Evolutionary conservation across 2,113 vertebrate genomes (phyloP).

Genomic region (Pelmatolapia mariae): DNA sequence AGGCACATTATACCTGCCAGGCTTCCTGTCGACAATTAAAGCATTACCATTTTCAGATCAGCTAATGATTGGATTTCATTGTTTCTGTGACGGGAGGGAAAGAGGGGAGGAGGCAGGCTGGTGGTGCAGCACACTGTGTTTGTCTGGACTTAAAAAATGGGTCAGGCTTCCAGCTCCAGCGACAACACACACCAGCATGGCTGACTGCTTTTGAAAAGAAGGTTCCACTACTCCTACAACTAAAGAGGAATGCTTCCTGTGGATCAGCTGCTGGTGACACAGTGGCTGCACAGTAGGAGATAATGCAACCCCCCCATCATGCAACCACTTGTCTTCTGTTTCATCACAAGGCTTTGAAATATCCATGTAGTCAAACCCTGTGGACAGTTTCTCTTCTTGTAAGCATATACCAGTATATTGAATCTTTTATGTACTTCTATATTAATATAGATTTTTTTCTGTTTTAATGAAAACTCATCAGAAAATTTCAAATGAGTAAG

Average conservation of each 20-base stretch:
- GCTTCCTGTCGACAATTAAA: not conserved
- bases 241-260: not conserved
- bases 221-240: not conserved
- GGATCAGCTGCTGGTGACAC: constrained; percentile 13
- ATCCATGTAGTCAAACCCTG: not conserved
- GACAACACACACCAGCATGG: constrained; percentile 19
- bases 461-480: not conserved
- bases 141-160: constrained; percentile 40
- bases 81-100: not conserved
- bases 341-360: not conserved
- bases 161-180: constrained; percentile 39
- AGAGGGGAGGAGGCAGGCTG: not conserved
- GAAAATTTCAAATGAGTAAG: not conserved
- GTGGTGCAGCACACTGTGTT: not conserved
- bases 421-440: not conserved
- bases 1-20: not conserved
- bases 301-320: constrained; percentile 11
- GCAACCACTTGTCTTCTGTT: not conserved
- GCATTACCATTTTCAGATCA: not conserved
- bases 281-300: constrained; percentile 7
- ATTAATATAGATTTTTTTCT: not conserved
- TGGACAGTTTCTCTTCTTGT: not conserved
- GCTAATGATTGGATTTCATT: not conserved
- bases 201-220: constrained; percentile 28
- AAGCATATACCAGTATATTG: not conserved